Percentiles rank a stretch among this genome's conserved stretches.
These are phyloP conservation scores for Torymus texanus DNA, from an alignment of 2,888 invertebrate species.

Conservation along the genomic window DNA sequence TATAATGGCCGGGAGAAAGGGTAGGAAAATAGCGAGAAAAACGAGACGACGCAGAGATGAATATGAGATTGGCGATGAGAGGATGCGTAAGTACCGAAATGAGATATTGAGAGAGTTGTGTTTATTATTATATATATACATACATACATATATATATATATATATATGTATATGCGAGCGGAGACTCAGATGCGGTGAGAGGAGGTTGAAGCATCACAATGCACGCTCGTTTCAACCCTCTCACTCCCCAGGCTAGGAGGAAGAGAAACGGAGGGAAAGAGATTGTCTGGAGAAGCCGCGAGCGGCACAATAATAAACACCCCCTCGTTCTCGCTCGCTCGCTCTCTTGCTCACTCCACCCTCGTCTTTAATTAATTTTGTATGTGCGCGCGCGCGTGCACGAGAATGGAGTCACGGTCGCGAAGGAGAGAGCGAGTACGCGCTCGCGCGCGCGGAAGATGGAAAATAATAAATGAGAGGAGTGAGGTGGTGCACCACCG, in stretches of 20 bases:
- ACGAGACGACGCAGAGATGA: conserved; percentile 16
- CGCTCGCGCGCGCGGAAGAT: conserved; percentile 23
- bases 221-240: conserved; percentile 3
- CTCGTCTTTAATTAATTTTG: conserved; percentile 72
- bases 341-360: conserved; percentile 6
- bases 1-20: not conserved
- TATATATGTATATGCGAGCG: not conserved
- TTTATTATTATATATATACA: not conserved
- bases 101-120: not conserved
- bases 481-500: not conserved
- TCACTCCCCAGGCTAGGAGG: not conserved
- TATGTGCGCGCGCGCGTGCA: conserved; percentile 64
- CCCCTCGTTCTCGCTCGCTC: not conserved
- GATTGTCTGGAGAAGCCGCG: conserved; percentile 25
- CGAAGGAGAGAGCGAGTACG: conserved; percentile 20
- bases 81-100: conserved; percentile 28
- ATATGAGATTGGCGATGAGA: conserved; percentile 22
- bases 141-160: too few species aligned
- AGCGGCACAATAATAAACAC: conserved; percentile 38
- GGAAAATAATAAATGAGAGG: conserved; percentile 55
- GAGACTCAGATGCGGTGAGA: not conserved
- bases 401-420: conserved; percentile 59
- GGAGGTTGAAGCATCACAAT: conserved; percentile 15
- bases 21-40: conserved; percentile 4
- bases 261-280: not conserved